These are phyloP conservation scores for Synaphobranchus kaupii DNA, from an alignment of 2,797 vertebrate genomes.

Conservation along the genomic window DNA sequence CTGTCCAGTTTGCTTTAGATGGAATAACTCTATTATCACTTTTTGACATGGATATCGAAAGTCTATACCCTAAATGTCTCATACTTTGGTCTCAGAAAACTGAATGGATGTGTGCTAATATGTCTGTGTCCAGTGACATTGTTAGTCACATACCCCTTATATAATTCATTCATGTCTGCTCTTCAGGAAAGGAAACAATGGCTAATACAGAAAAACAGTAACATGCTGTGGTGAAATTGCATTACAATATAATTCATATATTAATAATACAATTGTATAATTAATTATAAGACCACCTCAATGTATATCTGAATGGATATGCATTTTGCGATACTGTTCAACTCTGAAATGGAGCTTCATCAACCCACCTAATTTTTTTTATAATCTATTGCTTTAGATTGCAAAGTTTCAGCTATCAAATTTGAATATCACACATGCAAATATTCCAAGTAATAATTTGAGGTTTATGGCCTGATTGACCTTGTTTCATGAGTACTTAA, in stretches of 20 bases:
- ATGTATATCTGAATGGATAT: background rate
- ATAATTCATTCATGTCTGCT: background rate
- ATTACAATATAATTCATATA: background rate
- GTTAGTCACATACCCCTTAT: background rate
- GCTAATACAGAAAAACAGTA: background rate
- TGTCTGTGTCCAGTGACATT: background rate
- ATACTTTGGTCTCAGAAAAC: background rate
- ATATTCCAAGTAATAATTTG: conserved; percentile 10
- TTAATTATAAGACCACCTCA: background rate
- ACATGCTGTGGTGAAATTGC: background rate
- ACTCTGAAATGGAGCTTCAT: background rate
- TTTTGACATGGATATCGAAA: background rate
- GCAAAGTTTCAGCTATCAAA: background rate
- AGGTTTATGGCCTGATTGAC: conserved; percentile 11
- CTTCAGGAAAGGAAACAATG: background rate
- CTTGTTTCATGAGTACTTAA: conserved; percentile 11
- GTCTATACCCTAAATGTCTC: too few species aligned
- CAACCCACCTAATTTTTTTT: background rate
- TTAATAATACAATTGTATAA: background rate
- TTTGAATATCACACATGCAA: background rate
- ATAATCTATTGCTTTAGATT: background rate
- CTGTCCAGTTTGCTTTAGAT: background rate
- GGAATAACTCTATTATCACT: background rate
- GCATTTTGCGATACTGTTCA: background rate
- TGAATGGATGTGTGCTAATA: background rate